Conservation (phyloP, 2,113 vertebrate species). For the Aramus guarauna region DNA sequence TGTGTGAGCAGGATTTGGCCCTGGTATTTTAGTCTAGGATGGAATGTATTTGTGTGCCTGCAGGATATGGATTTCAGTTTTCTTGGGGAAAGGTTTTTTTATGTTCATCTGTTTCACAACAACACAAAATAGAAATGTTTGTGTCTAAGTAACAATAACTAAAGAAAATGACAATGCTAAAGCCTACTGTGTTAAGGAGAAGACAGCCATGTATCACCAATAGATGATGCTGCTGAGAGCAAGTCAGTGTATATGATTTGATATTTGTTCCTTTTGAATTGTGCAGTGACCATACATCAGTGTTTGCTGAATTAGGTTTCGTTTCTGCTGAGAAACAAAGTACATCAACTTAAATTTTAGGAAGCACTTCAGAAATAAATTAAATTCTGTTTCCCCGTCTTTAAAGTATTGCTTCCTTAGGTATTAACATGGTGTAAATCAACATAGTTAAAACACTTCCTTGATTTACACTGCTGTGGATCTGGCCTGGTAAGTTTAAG, state of each 20-base stretch:
- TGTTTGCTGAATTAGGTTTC: constrained; percentile 38
- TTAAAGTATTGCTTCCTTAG: neutral
- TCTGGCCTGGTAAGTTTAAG: neutral
- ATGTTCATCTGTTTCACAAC: neutral
- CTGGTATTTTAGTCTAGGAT: neutral
- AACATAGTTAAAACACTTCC: neutral
- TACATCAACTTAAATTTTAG: neutral
- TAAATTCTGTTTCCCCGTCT: neutral
- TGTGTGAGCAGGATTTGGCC: neutral
- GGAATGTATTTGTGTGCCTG: neutral
- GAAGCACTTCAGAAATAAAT: constrained; percentile 12
- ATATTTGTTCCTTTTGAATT: neutral
- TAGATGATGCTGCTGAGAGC: neutral
- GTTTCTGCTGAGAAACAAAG: constrained; percentile 33
- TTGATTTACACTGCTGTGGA: neutral
- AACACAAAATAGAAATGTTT: neutral
- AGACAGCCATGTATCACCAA: neutral
- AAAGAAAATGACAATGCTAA: neutral
- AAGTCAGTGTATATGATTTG: neutral
- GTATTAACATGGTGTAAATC: neutral
- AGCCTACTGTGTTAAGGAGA: neutral
- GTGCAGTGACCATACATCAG: constrained; percentile 17
- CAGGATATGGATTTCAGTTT: neutral
- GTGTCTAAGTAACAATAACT: neutral
- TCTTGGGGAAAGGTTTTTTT: neutral